Evolutionary conservation across 2,113 vertebrate species (phyloP).

Genomic region (Isurus oxyrinchus): DNA sequence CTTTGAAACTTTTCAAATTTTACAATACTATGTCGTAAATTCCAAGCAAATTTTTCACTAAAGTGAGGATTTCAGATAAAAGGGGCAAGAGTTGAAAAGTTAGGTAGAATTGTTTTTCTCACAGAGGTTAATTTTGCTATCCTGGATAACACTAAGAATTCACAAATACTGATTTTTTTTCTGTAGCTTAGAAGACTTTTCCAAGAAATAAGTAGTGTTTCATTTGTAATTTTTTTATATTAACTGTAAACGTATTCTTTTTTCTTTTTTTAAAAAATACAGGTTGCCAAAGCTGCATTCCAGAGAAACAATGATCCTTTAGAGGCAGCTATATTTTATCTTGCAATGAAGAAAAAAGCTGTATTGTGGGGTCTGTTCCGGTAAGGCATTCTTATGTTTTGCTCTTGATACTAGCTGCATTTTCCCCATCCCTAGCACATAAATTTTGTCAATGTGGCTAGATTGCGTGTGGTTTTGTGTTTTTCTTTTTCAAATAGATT

Average conservation of each 20-base stretch:
- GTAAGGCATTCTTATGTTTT: constrained; percentile 51
- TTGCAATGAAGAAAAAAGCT: constrained; percentile 93
- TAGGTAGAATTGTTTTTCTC: not conserved
- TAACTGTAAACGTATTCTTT: not conserved
- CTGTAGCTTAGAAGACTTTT: not conserved
- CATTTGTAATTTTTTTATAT: not conserved
- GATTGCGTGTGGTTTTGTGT: not conserved
- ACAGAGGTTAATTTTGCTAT: not conserved
- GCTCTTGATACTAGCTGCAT: not conserved
- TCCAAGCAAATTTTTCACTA: not conserved
- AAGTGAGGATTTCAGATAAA: not conserved
- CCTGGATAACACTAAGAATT: not conserved
- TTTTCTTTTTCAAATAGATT: not conserved
- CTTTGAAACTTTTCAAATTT: not conserved
- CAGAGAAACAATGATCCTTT: constrained; percentile 86
- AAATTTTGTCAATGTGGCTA: not conserved
- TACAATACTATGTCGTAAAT: not conserved
- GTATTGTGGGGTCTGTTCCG: constrained; percentile 96
- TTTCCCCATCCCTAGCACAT: not conserved
- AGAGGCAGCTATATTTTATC: constrained; percentile 92
- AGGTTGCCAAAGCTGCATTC: constrained; percentile 95
- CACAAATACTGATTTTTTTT: too few relatives aligned
- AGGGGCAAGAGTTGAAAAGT: not conserved
- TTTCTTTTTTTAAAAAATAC: constrained; percentile 39
- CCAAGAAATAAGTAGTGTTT: not conserved